A percentile compares a stretch with the other conserved stretches of the same genome.
Conservation (phyloP, 2,113 vertebrate genomes). For the Phyllostomus discolor region DNA sequence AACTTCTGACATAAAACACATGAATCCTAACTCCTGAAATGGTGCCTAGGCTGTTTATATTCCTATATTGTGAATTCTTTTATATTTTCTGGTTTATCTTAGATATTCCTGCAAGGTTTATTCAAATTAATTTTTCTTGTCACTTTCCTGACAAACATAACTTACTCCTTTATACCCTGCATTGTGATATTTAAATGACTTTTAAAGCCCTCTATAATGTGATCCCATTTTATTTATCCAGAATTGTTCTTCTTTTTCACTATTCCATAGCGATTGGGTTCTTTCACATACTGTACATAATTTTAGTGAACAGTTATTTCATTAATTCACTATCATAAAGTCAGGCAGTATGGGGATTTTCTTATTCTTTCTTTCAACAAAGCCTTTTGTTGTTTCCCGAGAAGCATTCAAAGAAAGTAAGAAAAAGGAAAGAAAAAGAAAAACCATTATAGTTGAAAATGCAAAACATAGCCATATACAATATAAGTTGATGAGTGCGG, state of each 20-base stretch:
- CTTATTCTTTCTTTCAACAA: neutral
- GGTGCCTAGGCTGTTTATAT: neutral
- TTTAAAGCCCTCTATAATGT: neutral
- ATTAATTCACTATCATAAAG: constrained; percentile 6
- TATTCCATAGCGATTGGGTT: neutral
- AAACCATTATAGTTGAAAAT: neutral
- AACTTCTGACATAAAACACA: neutral
- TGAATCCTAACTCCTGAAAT: neutral
- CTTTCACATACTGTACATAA: neutral
- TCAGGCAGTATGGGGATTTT: neutral
- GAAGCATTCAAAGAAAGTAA: constrained; percentile 6
- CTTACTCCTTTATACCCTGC: neutral
- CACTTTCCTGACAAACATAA: neutral
- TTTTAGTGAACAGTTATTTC: neutral
- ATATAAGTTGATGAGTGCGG: neutral
- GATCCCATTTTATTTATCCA: neutral
- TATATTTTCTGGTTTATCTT: neutral
- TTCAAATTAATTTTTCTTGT: neutral
- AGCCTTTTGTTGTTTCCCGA: neutral
- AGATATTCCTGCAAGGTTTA: neutral
- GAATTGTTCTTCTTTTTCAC: neutral
- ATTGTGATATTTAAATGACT: neutral
- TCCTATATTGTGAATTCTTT: neutral
- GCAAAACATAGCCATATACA: neutral
- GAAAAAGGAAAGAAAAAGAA: neutral